Evolutionary conservation across 2,797 vertebrate genomes (phyloP), one percentile per base, ranked within the genome.

Genomic region (Orestias chungarensis): DNA sequence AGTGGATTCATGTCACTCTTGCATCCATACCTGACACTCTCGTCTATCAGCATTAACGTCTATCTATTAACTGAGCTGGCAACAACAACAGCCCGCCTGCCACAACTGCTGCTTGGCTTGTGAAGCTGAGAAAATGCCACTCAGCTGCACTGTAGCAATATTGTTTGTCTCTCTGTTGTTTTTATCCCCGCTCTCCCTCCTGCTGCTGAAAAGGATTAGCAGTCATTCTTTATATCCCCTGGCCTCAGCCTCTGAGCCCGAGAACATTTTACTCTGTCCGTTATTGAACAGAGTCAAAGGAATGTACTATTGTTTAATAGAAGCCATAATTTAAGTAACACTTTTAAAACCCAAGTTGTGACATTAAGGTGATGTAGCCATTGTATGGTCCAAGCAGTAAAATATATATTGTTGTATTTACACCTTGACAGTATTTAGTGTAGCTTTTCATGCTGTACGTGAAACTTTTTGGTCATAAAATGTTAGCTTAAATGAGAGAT

Each of bases 71-170:
- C 38, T 1, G 17, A 33, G 27, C 27, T 55, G 27, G 35, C 38
- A 55, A 12, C 14, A 42, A 8, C 61, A n/a, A 74, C 31, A 29
- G 25, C 12, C 11, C 25, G 59, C 33, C 42, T 35, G 18, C 3
- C 59, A 40, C 67, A 61, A 52, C 67, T 71, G 69, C 49, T 67
- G 29, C 18, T 71, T 15, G 4, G 40, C 46, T 57, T 62, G 75
- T 66, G 33, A 68, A 71, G 64, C 64, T 55, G 57, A 75, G 38
- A 49, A 67, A 64, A 52, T 64, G 64, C 49, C 44, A 49, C 40
- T 72, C 64, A 55, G 0, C 9, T 0, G 1, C 42, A 20, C 20
- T 73, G 64, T 43, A 47, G 64, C n/a, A 20, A 42, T 52, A 75
- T 31, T 57, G 40, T 64, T 59, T 62, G 54, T 62, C 61, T 38